Base-by-base conservation (phyloP, 1,140 invertebrate genomes). In the Pseudachorutes palmiensis region DNA sequence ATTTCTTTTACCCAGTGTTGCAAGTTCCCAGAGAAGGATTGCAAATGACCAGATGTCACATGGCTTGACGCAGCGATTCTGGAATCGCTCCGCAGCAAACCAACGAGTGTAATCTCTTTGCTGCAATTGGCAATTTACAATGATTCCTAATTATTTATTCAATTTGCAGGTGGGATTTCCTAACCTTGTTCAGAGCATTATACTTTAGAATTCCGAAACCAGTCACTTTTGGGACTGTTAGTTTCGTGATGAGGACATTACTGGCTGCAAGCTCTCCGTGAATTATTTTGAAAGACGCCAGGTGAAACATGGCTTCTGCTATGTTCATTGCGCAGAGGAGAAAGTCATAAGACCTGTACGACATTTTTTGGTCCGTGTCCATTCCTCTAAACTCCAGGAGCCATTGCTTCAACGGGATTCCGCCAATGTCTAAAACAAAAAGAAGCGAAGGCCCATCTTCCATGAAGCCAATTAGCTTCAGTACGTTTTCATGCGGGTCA, bases 11-110 rank as follows among this genome's bases (percentile, higher is more conserved):
- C 81, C 90, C 74, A 92, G 80, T n/a, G 87, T 85, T 62, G 88
- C 82, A 69, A 88, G 84, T 77, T 94, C 91, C 91, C 90, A 93
- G 36, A 91, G 77, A 9, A 92, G 75, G 64, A 88, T 84, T 2
- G 86, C 90, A 78, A 87, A 91, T 0, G 89, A 87, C 90, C 90
- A 94, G 2, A 90, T 83, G 75, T 91, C 88, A 66, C 87, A 88
- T 73, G 88, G 86, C 1, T 81, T 79, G 30, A 84, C 82, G 64
- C 82, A 86, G 30, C 83, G 82, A 71, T 84, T 84, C 64, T 82
- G 82, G 67, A 91, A 80, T 68, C 87, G 85, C 75, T 92, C 91
- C 28, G 85, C 82, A 0, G 90, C 85, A 2, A 84, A 86, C 89
- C 89, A 92, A 26, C 90, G 77, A 0, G 84, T 84, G 72, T 87